phyloP scores from a whole-genome alignment of 2,797 vertebrate genomes.

The Mycteria americana region DNA sequence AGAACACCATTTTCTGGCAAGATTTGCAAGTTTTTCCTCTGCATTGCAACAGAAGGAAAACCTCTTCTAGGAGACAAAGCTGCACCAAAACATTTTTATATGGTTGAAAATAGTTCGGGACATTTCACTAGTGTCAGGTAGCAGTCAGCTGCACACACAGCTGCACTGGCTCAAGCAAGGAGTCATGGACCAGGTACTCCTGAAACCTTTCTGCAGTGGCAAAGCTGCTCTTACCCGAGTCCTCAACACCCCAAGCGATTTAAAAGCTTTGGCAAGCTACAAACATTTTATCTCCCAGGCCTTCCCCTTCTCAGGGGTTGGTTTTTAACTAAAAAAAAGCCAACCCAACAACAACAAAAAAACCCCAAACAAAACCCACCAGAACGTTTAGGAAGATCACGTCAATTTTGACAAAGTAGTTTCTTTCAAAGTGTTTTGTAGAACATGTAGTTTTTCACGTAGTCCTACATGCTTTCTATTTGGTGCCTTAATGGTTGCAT shows the following conservation, averaged over 20 bases:
- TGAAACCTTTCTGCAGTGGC: background rate
- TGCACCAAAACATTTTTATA: background rate
- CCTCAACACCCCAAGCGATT: background rate
- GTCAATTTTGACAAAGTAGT: background rate
- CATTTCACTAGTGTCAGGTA: background rate
- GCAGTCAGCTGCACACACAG: background rate
- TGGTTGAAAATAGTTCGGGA: background rate
- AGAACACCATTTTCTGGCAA: background rate
- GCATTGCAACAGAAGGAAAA: background rate
- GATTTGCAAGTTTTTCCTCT: background rate
- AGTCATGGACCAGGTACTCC: accelerated
- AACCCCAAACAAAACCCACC: no score
- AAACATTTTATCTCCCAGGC: background rate
- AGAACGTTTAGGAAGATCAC: background rate
- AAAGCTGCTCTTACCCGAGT: background rate
- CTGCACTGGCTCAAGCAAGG: no score
- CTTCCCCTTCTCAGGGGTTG: background rate
- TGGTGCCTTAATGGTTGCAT: background rate
- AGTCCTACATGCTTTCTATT: background rate
- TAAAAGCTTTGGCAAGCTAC: background rate
- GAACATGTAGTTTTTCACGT: background rate
- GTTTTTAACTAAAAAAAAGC: background rate
- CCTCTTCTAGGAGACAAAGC: background rate
- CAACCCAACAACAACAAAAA: no score
- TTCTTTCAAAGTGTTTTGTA: background rate